phyloP scores from a whole-genome alignment of 2,113 vertebrate genomes.

The Pleuronectes platessa region DNA sequence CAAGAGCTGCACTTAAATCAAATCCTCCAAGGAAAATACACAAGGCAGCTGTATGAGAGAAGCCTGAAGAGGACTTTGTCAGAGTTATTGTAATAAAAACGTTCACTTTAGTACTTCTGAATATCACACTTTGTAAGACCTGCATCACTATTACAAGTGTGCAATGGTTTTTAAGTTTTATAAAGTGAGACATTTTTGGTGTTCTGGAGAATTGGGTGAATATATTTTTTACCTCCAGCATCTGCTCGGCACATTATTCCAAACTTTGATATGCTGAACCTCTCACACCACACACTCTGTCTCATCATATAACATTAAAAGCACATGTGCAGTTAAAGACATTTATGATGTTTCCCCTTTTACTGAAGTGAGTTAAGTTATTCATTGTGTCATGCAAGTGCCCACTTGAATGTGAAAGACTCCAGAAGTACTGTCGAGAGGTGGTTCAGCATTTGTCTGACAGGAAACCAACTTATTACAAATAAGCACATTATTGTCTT shows the following conservation, averaged over 20 bases:
- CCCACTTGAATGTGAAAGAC: neutral
- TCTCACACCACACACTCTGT: constrained; percentile 1
- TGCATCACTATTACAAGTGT: neutral
- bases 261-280: constrained; percentile 5
- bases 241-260: constrained; percentile 25
- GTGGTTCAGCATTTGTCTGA: neutral
- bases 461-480: neutral
- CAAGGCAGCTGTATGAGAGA: neutral
- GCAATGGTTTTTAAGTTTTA: neutral
- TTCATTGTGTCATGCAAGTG: neutral
- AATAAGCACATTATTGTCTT: too few relatives aligned
- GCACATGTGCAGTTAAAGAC: constrained; percentile 9
- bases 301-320: neutral
- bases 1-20: neutral
- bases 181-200: neutral
- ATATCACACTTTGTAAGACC: neutral
- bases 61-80: neutral
- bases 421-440: neutral
- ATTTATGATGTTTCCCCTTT: neutral
- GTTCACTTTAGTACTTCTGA: neutral
- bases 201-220: constrained; percentile 5
- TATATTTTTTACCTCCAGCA: constrained; percentile 8
- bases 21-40: neutral
- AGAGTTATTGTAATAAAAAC: neutral
- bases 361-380: neutral